Base-by-base conservation (phyloP, 2,113 vertebrate species). In the Leptosomus discolor region DNA sequence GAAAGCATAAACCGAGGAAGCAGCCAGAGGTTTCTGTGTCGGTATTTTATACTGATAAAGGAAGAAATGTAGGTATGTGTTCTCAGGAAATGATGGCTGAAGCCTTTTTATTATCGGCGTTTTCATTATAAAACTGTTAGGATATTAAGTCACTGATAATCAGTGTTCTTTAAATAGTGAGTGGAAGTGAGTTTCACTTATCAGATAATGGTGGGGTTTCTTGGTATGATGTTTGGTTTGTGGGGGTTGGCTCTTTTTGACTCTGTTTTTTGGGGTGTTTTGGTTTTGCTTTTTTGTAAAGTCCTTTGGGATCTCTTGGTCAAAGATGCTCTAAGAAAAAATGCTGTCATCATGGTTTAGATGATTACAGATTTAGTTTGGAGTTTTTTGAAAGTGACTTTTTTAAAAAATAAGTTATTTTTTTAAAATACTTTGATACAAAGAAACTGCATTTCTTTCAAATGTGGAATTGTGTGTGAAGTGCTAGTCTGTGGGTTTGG, bases 21-120 rank as follows among this genome's bases (percentile, higher is more conserved):
- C 81, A 78, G 24, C 34, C 61, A 22, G 85, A 91, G 50, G 30
- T 91, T 6, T 94, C 97, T 19, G 60, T 97, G 39, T 97, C 95
- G 12, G 88, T 97, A 13, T 98, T 98, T 97, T 98, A 98, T 90
- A 98, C 90, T 15, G 98, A 97, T 43, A 95, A 96, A 17, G 98
- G 98, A 61, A 98, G 96, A 73, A 95, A 60, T 6, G 84, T 98
- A 56, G 99, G 98, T 99, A 93, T 26, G 98, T 95, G 8, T 68
- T 90, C 58, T 2, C 58, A 82, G 43, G 20, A n/a, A 22, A 8
- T 22, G 21, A 39, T 51, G 67, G 21, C 39, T 69, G 12, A 94
- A 95, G 22, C 21, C 24, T 36, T 94, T 84, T 48, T 34, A 45
- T 67, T 73, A 53, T 36, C 61, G 85, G 24, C 7, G 1, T n/a